Evolutionary conservation across 2,888 invertebrate genomes (phyloP).

Genomic region (Diadromus collaris): DNA sequence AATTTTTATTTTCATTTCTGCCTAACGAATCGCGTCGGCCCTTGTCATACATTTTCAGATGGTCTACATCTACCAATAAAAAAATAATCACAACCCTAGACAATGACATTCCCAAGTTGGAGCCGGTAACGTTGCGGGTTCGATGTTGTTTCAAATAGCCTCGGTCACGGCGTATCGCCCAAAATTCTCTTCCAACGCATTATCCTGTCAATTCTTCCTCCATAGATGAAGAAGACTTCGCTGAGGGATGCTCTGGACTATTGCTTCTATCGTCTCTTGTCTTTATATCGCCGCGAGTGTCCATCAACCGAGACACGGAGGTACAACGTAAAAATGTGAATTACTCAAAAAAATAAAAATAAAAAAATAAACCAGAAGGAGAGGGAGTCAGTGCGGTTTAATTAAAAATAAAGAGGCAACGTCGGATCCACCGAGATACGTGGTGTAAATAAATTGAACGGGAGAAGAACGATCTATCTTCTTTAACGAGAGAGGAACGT

Average conservation of each 20-base stretch:
- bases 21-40: too few species aligned
- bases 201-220: background rate
- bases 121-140: background rate
- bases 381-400: background rate
- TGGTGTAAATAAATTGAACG: constrained; percentile 35
- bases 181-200: background rate
- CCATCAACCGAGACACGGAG: constrained; percentile 3
- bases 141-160: background rate
- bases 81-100: background rate
- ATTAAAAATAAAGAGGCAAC: background rate
- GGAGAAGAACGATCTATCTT: constrained; percentile 23
- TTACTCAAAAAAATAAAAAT: background rate
- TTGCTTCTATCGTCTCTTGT: background rate
- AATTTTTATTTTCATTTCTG: too few species aligned
- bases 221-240: constrained; percentile 1
- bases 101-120: background rate
- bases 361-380: background rate
- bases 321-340: constrained; percentile 12
- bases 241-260: background rate
- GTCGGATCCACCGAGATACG: constrained; percentile 6
- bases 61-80: background rate
- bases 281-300: background rate
- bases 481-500: constrained; percentile 23
- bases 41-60: too few species aligned
- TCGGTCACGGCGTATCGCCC: background rate